Conservation (phyloP, 2,888 invertebrate species). For the Eupithecia dodoneata region DNA sequence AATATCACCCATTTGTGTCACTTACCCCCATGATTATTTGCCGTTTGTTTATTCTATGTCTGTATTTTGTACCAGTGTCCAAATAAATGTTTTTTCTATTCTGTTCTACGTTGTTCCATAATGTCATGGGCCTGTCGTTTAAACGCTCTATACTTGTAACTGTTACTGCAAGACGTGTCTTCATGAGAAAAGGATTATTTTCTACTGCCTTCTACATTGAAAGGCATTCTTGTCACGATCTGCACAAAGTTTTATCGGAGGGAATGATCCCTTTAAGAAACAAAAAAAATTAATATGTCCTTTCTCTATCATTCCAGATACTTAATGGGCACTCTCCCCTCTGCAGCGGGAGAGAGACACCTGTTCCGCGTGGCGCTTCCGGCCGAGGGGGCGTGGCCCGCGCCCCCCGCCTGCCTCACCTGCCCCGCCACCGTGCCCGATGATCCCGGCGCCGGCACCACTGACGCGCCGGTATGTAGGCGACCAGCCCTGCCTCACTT, state of each 20-base stretch:
- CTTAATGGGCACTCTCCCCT: slow-evolving; percentile 91
- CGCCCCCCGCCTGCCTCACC: slow-evolving; percentile 84
- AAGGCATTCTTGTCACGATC: background rate
- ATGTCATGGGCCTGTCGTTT: no score
- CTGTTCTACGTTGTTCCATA: no score
- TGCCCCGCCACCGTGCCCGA: slow-evolving; percentile 68
- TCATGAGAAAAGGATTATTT: background rate
- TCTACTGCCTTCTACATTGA: background rate
- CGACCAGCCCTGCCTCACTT: no score
- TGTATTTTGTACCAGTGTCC: no score
- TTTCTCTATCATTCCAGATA: slow-evolving; percentile 82
- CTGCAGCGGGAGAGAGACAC: slow-evolving; percentile 91
- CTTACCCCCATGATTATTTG: no score
- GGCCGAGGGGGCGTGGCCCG: slow-evolving; percentile 65
- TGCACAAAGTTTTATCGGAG: background rate
- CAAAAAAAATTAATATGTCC: no score
- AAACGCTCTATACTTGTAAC: no score
- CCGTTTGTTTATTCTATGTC: no score
- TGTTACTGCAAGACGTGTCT: no score
- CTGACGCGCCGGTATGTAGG: slow-evolving; percentile 56
- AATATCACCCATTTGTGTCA: no score
- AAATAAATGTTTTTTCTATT: no score
- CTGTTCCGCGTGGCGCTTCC: slow-evolving; percentile 87
- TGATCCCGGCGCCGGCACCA: slow-evolving; percentile 52
- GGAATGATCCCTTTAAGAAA: background rate